Base-by-base conservation (phyloP, 2,888 invertebrate species). In the Frankliniella intonsa region DNA sequence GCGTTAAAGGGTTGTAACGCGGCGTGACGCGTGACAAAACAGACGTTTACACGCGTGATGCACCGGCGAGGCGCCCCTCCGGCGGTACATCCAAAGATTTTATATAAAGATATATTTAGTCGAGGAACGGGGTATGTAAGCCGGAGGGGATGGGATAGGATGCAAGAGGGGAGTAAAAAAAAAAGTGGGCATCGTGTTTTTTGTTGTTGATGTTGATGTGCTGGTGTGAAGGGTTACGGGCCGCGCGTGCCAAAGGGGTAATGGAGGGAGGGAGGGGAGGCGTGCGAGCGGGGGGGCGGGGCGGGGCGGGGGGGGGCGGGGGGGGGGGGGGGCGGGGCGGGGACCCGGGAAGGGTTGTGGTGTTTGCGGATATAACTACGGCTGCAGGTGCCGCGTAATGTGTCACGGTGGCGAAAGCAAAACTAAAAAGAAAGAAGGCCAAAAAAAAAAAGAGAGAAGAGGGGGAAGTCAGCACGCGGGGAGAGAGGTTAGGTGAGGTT, bases 41-140 rank as follows among this genome's bases (percentile, higher is more conserved):
- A 76, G 22, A 12, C n/a, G 69, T 76, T 76, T 76, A 76, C 69
- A 76, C 69, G 69, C 69, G 69, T 25, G 69, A 10, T 19, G 69
- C 69, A 22, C 69, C 69, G n/a, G 22, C 69, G 11, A 19, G 62
- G 55, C 55, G 55, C 62, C 11, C 19, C 69, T 22, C 69, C 25
- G 2, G 22, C 22, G 69, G 69, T 25, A 10, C 1, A 0, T 12
- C 25, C 69, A 25, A 76, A 76, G 69, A 76, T 76, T 76, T 76
- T 76, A 76, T 76, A 76, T 76, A 76, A 25, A 76, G 69, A 76
- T 76, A 76, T 76, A 76, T 25, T 76, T 62, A 62, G 8, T 19
- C 62, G 17, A 17, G n/a, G 62, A 62, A 62, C 12, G n/a, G 38
- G 38, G 38, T 38, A 55, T n/a, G n/a, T 55, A 55, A 55, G 55